Evolutionary conservation across 2,797 vertebrate species (phyloP).

Genomic region (Chiloscyllium punctatum): DNA sequence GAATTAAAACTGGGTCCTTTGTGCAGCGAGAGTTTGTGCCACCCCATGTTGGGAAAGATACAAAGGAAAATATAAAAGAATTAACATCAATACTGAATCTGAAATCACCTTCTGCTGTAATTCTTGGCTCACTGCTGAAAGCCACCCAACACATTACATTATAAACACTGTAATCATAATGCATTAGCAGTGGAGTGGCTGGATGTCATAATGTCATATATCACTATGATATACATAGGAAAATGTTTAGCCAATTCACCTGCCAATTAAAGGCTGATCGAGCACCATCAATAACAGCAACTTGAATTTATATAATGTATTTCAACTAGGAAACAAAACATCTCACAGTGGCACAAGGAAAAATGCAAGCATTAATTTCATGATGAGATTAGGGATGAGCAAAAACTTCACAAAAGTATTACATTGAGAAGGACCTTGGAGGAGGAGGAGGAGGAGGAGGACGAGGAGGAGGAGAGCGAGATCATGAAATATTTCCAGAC

Average conservation of each 20-base stretch:
- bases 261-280: background rate
- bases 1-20: no score
- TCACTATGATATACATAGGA: background rate
- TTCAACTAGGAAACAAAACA: background rate
- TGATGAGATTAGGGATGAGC: background rate
- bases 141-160: background rate
- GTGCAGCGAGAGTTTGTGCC: no score
- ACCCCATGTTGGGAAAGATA: background rate
- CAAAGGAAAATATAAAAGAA: background rate
- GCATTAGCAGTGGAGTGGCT: background rate
- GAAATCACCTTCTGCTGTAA: background rate
- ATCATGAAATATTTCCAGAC: background rate
- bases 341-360: background rate
- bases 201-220: background rate
- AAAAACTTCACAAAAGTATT: background rate
- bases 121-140: background rate
- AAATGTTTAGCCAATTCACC: background rate
- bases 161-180: background rate
- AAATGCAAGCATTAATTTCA: background rate
- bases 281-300: background rate
- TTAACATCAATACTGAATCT: background rate
- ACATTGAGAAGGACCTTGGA: background rate
- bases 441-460: no score
- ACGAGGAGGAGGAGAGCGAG: background rate
- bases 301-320: background rate